phyloP scores from a whole-genome alignment of 2,888 invertebrate genomes.

The Odontocolon sp. region DNA sequence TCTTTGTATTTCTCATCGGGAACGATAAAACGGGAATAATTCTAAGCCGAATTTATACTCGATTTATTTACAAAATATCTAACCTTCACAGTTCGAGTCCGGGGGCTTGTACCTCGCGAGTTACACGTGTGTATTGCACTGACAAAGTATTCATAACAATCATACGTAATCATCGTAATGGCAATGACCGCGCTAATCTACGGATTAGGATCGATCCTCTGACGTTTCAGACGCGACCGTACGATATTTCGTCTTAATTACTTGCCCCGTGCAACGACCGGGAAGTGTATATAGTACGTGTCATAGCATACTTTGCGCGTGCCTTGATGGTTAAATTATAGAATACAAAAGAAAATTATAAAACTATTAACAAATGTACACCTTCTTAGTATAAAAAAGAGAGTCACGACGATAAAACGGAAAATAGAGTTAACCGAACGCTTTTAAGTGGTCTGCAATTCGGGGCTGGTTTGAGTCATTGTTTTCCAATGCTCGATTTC shows the following conservation, averaged over 20 bases:
- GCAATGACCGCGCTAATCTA: constrained; percentile 53
- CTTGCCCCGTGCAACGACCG: constrained; percentile 19
- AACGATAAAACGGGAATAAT: constrained; percentile 45
- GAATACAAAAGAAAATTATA: constrained; percentile 71
- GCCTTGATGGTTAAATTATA: constrained; percentile 53
- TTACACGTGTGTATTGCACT: constrained; percentile 67
- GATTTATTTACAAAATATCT: constrained; percentile 57
- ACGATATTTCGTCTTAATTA: not conserved
- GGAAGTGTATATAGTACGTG: constrained; percentile 37
- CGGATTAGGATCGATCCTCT: constrained; percentile 23
- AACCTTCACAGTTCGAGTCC: constrained; percentile 31
- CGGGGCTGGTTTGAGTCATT: constrained; percentile 33
- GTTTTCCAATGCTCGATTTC: not conserved
- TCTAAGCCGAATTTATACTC: constrained; percentile 52
- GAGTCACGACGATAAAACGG: constrained; percentile 44
- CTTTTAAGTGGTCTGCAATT: not conserved
- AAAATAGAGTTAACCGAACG: constrained; percentile 15
- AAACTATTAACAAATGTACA: constrained; percentile 80
- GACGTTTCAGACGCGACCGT: not conserved
- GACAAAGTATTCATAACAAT: constrained; percentile 61
- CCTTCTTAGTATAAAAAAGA: constrained; percentile 52
- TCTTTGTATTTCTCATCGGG: constrained; percentile 12
- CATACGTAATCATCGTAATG: constrained; percentile 61
- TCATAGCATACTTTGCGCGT: constrained; percentile 51
- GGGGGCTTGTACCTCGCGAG: constrained; percentile 42